Evolutionary conservation across 2,797 vertebrate species (phyloP).

Genomic region (Graptemys geographica): DNA sequence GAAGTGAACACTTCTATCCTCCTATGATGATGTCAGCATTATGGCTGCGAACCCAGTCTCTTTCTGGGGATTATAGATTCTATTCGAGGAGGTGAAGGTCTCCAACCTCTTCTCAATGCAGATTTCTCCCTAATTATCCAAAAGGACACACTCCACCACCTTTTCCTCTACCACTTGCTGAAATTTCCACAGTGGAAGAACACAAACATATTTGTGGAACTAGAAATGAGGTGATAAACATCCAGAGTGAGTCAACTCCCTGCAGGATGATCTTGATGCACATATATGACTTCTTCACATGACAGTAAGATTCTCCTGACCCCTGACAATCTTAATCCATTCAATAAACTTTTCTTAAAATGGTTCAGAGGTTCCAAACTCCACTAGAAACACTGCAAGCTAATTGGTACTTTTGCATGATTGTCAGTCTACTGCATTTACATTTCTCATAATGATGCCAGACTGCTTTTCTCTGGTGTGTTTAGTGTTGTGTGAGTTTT

Average conservation of each 20-base stretch:
- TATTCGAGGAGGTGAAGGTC: background rate
- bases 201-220: background rate
- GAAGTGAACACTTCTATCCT: background rate
- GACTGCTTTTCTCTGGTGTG: background rate
- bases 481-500: background rate
- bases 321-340: background rate
- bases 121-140: background rate
- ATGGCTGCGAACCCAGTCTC: background rate
- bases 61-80: background rate
- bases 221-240: background rate
- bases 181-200: background rate
- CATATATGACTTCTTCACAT: background rate
- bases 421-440: background rate
- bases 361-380: background rate
- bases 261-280: background rate
- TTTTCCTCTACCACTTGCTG: background rate
- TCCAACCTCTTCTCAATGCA: background rate
- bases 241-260: background rate
- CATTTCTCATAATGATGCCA: background rate
- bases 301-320: background rate
- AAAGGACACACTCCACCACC: background rate
- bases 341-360: background rate
- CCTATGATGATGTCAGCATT: background rate
- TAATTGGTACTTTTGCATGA: background rate
- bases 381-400: background rate